Conservation (phyloP, 2,888 invertebrate species). For the Volucella inanis region DNA sequence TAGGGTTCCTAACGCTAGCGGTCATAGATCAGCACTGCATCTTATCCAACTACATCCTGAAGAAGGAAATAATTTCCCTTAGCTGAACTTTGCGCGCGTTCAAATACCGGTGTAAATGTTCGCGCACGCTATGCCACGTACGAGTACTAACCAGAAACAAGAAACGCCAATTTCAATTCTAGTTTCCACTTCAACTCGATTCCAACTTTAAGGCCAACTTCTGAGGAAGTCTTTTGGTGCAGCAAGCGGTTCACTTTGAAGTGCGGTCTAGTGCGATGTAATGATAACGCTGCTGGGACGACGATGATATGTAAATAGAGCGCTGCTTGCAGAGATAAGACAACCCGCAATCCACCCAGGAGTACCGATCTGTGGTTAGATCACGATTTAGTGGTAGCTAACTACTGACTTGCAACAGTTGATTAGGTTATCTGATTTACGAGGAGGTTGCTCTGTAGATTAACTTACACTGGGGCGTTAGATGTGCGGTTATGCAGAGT, state of each 20-base stretch:
- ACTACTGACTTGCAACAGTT: conserved; percentile 70
- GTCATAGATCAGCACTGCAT: conserved; percentile 69
- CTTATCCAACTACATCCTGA: conserved; percentile 50
- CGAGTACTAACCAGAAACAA: conserved; percentile 6
- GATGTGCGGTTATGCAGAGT: conserved; percentile 35
- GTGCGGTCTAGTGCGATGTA: conserved; percentile 52
- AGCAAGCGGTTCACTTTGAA: conserved; percentile 56
- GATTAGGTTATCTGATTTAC: conserved; percentile 73
- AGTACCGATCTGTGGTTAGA: conserved; percentile 58
- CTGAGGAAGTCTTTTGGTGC: conserved; percentile 39
- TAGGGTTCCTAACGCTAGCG: conserved; percentile 66
- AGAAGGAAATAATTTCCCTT: conserved; percentile 23
- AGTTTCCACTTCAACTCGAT: too few species aligned
- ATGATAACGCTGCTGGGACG: conserved; percentile 61
- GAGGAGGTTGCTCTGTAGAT: conserved; percentile 51
- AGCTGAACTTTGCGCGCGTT: conserved; percentile 26
- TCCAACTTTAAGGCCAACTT: conserved; percentile 1
- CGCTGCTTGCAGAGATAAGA: conserved; percentile 45
- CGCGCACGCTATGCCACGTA: background rate
- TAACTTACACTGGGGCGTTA: conserved; percentile 36
- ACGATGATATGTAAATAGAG: conserved; percentile 67
- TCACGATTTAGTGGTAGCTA: conserved; percentile 67
- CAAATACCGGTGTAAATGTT: background rate
- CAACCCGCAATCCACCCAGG: conserved; percentile 32
- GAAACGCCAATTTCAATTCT: conserved; percentile 3